Evolutionary conservation across 2,113 vertebrate genomes (phyloP), one percentile per base, ranked within the genome.

Genomic region (Oplegnathus fasciatus): DNA sequence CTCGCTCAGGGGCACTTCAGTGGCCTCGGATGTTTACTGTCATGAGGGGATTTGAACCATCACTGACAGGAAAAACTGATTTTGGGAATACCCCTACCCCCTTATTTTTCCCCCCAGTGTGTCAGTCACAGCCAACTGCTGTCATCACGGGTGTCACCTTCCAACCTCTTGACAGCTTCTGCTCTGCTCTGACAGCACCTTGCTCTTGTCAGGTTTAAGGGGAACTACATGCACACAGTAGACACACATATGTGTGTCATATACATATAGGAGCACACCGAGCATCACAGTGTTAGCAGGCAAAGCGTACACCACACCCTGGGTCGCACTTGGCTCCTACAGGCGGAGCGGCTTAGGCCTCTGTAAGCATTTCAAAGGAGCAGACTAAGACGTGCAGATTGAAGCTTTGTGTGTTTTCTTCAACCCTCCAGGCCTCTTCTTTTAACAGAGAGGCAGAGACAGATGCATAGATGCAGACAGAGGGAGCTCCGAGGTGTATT

Each of bases 331-430:
- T 85, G 83, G 80, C 78, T 74, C 86, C 69, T 58, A 34, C 58
- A 60, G 89, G 83, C 55, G 7, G 78, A 75, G 67, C 55, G 52
- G 88, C 78, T 89, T 80, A 89, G 78, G 55, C 44, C 66, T 86
- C 80, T 84, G 68, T 88, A 87, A 87, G 54, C 62, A 87, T 92
- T 90, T 92, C 90, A 94, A 94, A 93, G 89, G 76, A 72, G 13
- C 32, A 82, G 78, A 80, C 80, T 83, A 78, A 88, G 88, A 79
- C 48, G 57, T 87, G 90, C 18, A 42, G 90, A 82, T 87, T 87
- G 86, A 92, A 58, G 86, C 84, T 81, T 86, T 80, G 78, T 90
- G 10, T 58, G 78, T 84, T 87, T 88, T 75, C 72, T 83, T 28
- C 77, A 72, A 50, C 50, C 80, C 92, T 87, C 9, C 48, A 67